A percentile compares a stretch with the other conserved stretches of the same genome.
Conservation (phyloP, 2,113 vertebrate species). For the Aythya baeri region DNA sequence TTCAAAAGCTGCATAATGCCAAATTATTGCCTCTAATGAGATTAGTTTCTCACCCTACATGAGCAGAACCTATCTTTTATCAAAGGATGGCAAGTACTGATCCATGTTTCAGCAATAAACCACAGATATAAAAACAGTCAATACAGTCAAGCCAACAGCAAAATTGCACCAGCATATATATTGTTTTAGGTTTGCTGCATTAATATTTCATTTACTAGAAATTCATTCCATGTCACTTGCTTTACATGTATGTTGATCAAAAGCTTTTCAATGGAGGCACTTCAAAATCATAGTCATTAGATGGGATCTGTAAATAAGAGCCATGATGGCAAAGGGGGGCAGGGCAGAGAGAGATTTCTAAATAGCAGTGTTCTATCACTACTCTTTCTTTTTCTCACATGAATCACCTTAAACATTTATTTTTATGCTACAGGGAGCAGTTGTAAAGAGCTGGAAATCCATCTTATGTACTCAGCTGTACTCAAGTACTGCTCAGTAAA, state of each 20-base stretch:
- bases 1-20: background rate
- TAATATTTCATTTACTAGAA: background rate
- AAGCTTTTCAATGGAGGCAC: background rate
- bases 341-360: background rate
- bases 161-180: background rate
- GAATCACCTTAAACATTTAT: slow-evolving; percentile 14
- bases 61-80: background rate
- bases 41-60: background rate
- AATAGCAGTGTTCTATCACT: background rate
- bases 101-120: background rate
- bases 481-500: slow-evolving; percentile 67
- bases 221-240: background rate
- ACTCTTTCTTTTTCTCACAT: background rate
- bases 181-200: background rate
- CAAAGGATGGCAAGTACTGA: background rate
- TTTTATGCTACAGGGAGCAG: background rate
- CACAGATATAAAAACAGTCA: background rate
- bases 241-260: background rate
- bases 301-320: background rate
- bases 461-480: slow-evolving; percentile 55
- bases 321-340: background rate
- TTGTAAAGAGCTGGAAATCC: slow-evolving; percentile 51
- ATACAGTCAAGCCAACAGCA: background rate
- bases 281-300: background rate
- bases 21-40: background rate